phyloP scores from a whole-genome alignment of 2,888 invertebrate genomes.

The Calliopum simillimum region DNA sequence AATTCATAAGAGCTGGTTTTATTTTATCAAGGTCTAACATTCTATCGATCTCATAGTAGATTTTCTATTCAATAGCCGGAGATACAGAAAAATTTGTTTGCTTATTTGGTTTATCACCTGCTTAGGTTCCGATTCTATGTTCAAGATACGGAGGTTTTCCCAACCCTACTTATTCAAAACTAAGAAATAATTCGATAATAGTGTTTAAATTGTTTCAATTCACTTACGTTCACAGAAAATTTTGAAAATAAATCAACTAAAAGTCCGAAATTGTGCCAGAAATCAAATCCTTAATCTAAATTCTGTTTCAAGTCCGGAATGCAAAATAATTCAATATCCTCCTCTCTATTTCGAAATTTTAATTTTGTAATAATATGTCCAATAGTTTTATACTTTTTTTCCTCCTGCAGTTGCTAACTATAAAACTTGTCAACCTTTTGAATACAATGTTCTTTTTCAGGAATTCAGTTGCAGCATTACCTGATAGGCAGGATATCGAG shows the following conservation, averaged over 20 bases:
- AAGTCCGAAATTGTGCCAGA: conserved; percentile 35
- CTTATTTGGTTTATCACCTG: conserved; percentile 31
- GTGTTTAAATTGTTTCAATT: background rate
- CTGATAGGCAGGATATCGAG: too few relatives aligned
- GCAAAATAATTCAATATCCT: conserved; percentile 24
- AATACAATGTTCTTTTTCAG: conserved; percentile 1
- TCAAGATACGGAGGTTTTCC: conserved; percentile 35
- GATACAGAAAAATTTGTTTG: conserved; percentile 36
- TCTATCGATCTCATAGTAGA: conserved; percentile 46
- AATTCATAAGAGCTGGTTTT: conserved; percentile 42
- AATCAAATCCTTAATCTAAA: conserved; percentile 33
- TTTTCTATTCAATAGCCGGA: conserved; percentile 30
- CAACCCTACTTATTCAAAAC: conserved; percentile 29
- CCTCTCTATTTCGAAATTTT: conserved; percentile 12
- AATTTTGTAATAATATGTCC: conserved; percentile 22
- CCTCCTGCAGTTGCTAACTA: conserved; percentile 34
- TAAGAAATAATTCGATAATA: too few relatives aligned
- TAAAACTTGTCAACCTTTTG: background rate
- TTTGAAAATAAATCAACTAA: background rate
- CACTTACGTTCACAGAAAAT: background rate
- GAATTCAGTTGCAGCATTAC: conserved; percentile 32
- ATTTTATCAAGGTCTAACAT: conserved; percentile 52
- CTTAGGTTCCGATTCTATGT: conserved; percentile 39
- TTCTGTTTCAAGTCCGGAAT: conserved; percentile 34
- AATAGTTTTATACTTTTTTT: conserved; percentile 27